Conservation (phyloP, 2,113 vertebrate species). For the Athene noctua region DNA sequence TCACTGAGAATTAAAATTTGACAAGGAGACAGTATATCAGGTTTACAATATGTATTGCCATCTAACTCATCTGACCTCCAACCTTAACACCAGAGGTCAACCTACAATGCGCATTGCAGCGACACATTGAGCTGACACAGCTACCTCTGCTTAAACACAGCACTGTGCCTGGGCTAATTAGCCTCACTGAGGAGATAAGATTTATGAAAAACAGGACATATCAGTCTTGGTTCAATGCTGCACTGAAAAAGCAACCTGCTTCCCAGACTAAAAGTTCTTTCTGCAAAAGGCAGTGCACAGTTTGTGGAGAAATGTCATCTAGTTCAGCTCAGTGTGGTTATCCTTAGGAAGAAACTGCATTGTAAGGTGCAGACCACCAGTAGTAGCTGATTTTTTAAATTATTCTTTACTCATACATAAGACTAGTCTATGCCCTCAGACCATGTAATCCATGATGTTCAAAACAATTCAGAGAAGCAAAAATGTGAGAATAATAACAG, state of each 20-base stretch:
- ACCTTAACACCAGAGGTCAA: not conserved
- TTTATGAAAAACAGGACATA: not conserved
- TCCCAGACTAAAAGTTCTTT: not conserved
- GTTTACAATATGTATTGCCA: not conserved
- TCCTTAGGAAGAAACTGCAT: not conserved
- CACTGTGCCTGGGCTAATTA: not conserved
- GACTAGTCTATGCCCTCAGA: not conserved
- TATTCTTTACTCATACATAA: not conserved
- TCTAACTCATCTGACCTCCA: not conserved
- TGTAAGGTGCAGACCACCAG: not conserved
- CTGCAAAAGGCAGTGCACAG: not conserved
- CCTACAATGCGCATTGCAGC: not conserved
- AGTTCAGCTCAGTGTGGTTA: not conserved
- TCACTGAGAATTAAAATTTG: not conserved
- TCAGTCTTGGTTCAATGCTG: not conserved
- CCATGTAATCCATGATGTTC: not conserved
- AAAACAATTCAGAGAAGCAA: not conserved
- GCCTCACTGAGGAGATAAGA: not conserved
- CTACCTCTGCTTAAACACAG: not conserved
- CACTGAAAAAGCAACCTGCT: not conserved
- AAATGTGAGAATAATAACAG: not conserved
- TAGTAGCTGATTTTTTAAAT: not conserved
- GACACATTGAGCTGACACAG: not conserved
- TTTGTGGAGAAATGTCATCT: not conserved
- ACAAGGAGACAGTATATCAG: not conserved